Percentiles rank a stretch among this genome's conserved stretches.
Evolutionary conservation across 1,140 invertebrate species (phyloP).

Genomic region (Sycophila sp.): DNA sequence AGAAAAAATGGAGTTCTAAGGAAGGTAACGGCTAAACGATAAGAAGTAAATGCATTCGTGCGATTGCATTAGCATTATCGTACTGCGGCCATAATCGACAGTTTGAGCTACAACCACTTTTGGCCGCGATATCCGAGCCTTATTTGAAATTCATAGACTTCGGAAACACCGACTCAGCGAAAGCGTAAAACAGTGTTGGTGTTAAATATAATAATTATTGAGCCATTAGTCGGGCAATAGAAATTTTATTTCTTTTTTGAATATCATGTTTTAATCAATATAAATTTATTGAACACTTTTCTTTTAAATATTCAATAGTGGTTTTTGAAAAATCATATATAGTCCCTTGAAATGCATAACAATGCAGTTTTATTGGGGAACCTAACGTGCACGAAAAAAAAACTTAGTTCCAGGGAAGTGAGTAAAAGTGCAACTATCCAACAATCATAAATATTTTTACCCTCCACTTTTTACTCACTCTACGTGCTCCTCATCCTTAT

Average conservation of each 20-base stretch:
- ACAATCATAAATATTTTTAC: constrained; percentile 26
- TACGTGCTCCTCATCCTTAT: constrained; percentile 12
- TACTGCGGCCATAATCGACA: constrained; percentile 35
- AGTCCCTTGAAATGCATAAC: no score
- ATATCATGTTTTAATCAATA: no score
- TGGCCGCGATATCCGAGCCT: constrained; percentile 7
- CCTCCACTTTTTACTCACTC: constrained; percentile 17
- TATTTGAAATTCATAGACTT: constrained; percentile 31
- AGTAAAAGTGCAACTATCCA: background rate
- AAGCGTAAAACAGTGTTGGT: background rate
- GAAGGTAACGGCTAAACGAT: constrained; percentile 1
- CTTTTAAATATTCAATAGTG: background rate
- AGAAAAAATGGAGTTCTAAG: background rate
- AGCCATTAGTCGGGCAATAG: no score
- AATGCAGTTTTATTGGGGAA: no score
- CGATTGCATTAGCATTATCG: constrained; percentile 41
- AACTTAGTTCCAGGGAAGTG: no score
- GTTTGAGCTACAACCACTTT: constrained; percentile 27
- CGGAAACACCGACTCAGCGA: background rate
- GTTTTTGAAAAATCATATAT: no score
- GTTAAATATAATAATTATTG: no score
- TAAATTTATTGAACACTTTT: no score
- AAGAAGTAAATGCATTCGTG: constrained; percentile 11
- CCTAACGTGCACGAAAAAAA: no score
- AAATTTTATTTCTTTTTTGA: no score